Base-by-base conservation (phyloP, 2,797 vertebrate species). In the Spinus olivaceus region DNA sequence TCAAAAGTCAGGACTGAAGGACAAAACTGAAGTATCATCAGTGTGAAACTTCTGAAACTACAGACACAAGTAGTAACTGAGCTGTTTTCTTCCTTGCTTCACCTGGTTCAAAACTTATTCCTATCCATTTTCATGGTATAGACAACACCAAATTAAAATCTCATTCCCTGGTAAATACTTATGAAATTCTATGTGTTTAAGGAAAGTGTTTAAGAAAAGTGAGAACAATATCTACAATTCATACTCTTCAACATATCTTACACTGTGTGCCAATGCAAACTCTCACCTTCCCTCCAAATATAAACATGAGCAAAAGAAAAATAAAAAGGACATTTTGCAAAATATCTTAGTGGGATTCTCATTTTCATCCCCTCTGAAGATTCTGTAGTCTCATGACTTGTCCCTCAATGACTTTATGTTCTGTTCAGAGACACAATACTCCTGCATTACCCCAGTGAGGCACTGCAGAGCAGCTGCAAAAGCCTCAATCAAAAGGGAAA, bases 381-480 rank as follows among this genome's bases (percentile, higher is more conserved):
- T 47, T 47, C 42, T 17, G 7, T 22, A 30, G 10, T 19, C 19
- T 57, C n/a, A 14, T 46, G 35, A 50, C 24, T 65, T 69, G 46
- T 33, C 37, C 19, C 37, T 49, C 0, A 0, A 32, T 49, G 13
- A 39, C 1, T 5, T 14, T 5, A 3, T 18, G 12, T 11, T 69
- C 18, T 23, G 14, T 59, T 85, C 71, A 76, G 27, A 80, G 69
- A 37, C 35, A 64, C 5, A n/a, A 16, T 9, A 23, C 6, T 81
- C 11, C 8, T 33, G n/a, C 59, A 47, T n/a, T 33, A 39, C 25
- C 54, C 74, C 30, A 69, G 30, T 10, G 35, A 76, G 19, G 30
- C 47, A 41, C 32, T 54, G 20, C 63, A 79, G 28, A 67, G 71
- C 28, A 35, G 35, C 9, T 5, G 3, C 20, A 60, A 89, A 32